Conservation (phyloP, 2,888 invertebrate genomes). For the Artemia sinica region DNA sequence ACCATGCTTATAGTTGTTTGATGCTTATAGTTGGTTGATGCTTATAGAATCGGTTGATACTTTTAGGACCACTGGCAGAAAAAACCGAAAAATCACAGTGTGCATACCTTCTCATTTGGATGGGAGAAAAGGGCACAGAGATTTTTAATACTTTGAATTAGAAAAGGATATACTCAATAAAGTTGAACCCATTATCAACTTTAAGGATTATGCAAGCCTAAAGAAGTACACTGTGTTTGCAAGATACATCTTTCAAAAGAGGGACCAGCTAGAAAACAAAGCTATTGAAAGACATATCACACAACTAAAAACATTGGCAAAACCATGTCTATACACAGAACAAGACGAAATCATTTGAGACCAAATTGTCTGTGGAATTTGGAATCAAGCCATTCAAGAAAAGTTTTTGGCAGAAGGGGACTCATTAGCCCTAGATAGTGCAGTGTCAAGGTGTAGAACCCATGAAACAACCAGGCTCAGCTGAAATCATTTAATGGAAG, state of each 20-base stretch:
- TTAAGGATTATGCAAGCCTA: neutral
- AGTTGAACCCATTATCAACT: neutral
- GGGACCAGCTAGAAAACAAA: neutral
- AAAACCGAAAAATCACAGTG: neutral
- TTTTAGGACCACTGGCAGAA: neutral
- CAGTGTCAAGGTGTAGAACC: neutral
- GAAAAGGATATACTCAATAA: no score
- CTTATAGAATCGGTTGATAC: no score
- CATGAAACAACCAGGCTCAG: neutral
- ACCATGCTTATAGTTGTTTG: no score
- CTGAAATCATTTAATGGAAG: constrained; percentile 12
- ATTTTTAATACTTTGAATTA: no score
- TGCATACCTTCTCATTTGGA: neutral
- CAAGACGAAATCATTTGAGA: neutral
- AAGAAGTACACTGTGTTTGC: neutral
- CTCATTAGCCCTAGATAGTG: no score
- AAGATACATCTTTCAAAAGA: neutral
- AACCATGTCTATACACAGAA: constrained; percentile 6
- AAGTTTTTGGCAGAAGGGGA: no score
- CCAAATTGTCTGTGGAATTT: neutral
- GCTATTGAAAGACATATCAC: neutral
- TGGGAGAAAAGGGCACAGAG: no score
- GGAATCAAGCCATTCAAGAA: neutral
- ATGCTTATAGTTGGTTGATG: no score
- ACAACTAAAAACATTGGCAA: neutral